These are phyloP conservation scores for Erithacus rubecula DNA, from an alignment of 2,797 vertebrate species.

Conservation along the genomic window DNA sequence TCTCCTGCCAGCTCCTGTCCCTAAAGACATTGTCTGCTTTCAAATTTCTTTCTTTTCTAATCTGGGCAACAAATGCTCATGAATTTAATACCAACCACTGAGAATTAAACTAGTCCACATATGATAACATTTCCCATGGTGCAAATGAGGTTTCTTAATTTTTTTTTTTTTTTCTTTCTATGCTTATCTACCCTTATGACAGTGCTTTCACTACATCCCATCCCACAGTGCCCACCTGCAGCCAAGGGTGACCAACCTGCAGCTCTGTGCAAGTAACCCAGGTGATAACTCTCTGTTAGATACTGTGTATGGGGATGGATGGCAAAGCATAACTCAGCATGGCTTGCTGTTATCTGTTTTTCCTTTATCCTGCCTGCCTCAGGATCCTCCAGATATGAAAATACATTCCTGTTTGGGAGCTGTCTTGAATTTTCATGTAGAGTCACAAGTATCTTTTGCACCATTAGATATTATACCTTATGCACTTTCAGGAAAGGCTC, in stretches of 20 bases:
- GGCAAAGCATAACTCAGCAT: not conserved
- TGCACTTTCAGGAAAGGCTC: not conserved
- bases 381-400: not conserved
- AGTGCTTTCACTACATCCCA: not conserved
- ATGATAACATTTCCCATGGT: not conserved
- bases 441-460: not conserved
- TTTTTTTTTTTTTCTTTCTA: not conserved
- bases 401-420: not conserved
- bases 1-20: not conserved
- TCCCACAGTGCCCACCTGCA: not conserved
- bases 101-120: not conserved
- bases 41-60: not conserved
- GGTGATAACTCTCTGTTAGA: not conserved
- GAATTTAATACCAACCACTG: not conserved
- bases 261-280: not conserved
- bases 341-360: not conserved
- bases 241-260: not conserved
- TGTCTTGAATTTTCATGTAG: not conserved
- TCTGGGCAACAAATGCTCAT: not conserved
- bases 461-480: not conserved
- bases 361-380: not conserved
- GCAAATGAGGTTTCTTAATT: not conserved
- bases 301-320: accelerated
- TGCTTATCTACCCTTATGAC: not conserved
- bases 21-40: not conserved